Percentiles rank a stretch among this genome's conserved stretches.
phyloP scores from a whole-genome alignment of 92 coral and sea anemone genomes.

The Blastomussa wellsi region DNA sequence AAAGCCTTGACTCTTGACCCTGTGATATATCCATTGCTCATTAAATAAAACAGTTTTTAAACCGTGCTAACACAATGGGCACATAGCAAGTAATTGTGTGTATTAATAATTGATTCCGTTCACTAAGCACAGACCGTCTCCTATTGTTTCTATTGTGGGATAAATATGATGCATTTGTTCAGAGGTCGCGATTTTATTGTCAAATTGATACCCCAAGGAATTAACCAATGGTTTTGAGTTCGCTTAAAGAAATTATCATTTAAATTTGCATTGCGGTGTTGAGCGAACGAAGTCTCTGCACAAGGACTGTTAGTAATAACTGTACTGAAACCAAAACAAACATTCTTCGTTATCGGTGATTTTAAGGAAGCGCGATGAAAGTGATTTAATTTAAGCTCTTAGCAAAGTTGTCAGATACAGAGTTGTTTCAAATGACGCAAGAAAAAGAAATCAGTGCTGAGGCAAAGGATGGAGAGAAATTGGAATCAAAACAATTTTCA shows the following conservation, averaged over 20 bases:
- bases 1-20: neutral
- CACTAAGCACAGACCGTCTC: neutral
- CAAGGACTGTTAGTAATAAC: neutral
- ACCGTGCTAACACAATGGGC: constrained; percentile 1
- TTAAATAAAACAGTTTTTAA: neutral
- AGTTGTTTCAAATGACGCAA: constrained; percentile 13
- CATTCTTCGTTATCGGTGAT: constrained; percentile 3
- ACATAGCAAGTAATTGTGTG: constrained; percentile 14
- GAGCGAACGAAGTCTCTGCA: constrained; percentile 8
- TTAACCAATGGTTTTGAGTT: constrained; percentile 13
- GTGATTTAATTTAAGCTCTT: neutral
- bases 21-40: neutral
- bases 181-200: constrained; percentile 17
- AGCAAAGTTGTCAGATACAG: neutral
- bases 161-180: constrained; percentile 15
- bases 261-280: constrained; percentile 38
- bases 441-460: neutral
- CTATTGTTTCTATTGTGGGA: constrained; percentile 21
- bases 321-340: constrained; percentile 32
- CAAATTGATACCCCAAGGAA: constrained; percentile 13
- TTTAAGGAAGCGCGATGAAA: neutral
- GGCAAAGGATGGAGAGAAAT: neutral
- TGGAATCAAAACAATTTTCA: constrained; percentile 10
- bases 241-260: constrained; percentile 13
- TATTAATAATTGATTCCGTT: constrained; percentile 25